Conservation (phyloP, 2,113 vertebrate species). For the Crypturellus undulatus region DNA sequence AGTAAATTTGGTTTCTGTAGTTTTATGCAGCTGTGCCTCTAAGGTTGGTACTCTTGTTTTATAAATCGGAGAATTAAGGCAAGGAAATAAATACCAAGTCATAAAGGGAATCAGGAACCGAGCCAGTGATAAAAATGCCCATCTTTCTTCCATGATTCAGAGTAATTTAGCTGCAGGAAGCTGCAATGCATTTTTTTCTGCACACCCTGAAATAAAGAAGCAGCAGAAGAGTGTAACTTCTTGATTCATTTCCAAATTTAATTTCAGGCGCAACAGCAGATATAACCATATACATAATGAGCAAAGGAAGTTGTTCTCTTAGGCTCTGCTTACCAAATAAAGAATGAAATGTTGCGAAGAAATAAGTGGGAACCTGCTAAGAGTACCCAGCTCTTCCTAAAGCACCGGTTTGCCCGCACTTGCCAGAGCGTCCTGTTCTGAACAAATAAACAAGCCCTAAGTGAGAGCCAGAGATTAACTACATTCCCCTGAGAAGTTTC, state of each 20-base stretch:
- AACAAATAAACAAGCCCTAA: not conserved
- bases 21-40: not conserved
- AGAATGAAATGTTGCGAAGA: not conserved
- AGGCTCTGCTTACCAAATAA: not conserved
- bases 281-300: not conserved
- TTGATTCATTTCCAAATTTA: not conserved
- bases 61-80: not conserved
- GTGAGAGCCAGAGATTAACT: not conserved
- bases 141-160: not conserved
- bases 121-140: not conserved
- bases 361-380: not conserved
- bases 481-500: not conserved
- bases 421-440: not conserved
- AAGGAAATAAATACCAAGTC: not conserved
- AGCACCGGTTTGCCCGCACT: rapidly evolving
- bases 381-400: not conserved
- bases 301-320: not conserved
- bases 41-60: not conserved
- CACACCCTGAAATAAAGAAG: not conserved
- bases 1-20: not conserved
- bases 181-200: not conserved
- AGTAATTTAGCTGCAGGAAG: not conserved
- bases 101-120: rapidly evolving
- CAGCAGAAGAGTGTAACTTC: not conserved
- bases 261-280: not conserved